Conservation (phyloP, 2,797 vertebrate genomes). For the Microctenopoma steveboyesi region DNA sequence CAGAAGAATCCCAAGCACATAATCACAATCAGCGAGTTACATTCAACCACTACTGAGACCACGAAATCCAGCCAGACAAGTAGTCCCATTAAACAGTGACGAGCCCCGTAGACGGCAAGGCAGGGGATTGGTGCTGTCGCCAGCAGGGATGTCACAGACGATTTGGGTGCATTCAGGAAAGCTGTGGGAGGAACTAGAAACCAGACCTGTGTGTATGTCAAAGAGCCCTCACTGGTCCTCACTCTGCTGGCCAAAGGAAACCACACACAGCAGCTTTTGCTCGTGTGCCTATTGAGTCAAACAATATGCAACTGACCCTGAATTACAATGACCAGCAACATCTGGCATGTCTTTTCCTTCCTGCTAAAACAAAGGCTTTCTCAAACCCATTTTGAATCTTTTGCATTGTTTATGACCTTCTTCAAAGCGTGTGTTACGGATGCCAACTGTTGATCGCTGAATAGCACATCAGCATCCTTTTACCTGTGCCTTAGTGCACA, state of each 20-base stretch:
- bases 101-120: conserved; percentile 1
- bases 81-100: neutral
- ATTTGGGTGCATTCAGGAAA: conserved; percentile 7
- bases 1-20: conserved; percentile 22
- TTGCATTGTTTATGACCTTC: too few species aligned
- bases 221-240: too few species aligned
- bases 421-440: neutral
- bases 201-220: too few species aligned
- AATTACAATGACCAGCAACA: conserved; percentile 22
- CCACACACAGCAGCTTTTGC: neutral
- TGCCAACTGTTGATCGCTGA: neutral
- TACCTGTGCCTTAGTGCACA: neutral
- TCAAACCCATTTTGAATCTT: too few species aligned
- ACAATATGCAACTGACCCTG: conserved; percentile 37
- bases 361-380: too few species aligned
- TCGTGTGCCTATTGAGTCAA: conserved; percentile 23
- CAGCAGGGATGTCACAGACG: conserved; percentile 23
- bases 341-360: conserved; percentile 18
- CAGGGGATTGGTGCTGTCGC: neutral
- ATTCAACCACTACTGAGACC: conserved; percentile 6
- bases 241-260: too few species aligned
- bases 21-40: conserved; percentile 30
- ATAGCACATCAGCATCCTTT: neutral
- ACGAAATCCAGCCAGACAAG: conserved; percentile 18
- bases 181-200: neutral